Percentiles rank a stretch among this genome's conserved stretches.
Evolutionary conservation across 2,797 vertebrate species (phyloP).

Genomic region (Lacerta agilis): DNA sequence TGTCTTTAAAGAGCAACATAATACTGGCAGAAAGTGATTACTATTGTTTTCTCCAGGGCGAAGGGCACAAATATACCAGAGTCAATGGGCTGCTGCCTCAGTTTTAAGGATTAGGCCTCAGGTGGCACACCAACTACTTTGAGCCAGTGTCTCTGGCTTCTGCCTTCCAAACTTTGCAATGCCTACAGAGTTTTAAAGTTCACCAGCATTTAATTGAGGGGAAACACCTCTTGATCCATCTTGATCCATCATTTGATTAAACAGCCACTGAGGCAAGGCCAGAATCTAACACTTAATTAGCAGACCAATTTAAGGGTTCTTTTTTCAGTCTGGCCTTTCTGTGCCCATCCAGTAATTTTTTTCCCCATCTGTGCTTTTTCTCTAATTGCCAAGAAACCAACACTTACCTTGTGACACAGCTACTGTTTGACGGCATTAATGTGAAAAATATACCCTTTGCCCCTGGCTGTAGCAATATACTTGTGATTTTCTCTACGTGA

Average conservation of each 20-base stretch:
- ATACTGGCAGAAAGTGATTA: not conserved
- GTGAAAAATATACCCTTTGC: not conserved
- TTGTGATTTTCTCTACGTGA: not conserved
- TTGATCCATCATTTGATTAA: not conserved
- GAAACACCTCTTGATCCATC: constrained; percentile 6
- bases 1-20: not conserved
- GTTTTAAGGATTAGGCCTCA: not conserved
- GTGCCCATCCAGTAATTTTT: not conserved
- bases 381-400: fast-evolving
- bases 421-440: not conserved
- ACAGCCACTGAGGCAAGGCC: not conserved
- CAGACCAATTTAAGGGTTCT: not conserved
- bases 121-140: not conserved
- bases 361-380: not conserved
- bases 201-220: not conserved
- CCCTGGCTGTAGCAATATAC: not conserved
- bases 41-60: not conserved
- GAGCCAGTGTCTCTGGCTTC: not conserved
- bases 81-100: not conserved
- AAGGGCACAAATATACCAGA: not conserved
- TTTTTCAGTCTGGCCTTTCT: not conserved
- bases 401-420: fast-evolving
- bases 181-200: not conserved
- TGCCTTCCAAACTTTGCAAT: fast-evolving
- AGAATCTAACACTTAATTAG: not conserved